Percentiles rank a stretch among this genome's conserved stretches.
These are phyloP conservation scores for Meandrusa payeni DNA, from an alignment of 2,888 invertebrate genomes.

Conservation along the genomic window DNA sequence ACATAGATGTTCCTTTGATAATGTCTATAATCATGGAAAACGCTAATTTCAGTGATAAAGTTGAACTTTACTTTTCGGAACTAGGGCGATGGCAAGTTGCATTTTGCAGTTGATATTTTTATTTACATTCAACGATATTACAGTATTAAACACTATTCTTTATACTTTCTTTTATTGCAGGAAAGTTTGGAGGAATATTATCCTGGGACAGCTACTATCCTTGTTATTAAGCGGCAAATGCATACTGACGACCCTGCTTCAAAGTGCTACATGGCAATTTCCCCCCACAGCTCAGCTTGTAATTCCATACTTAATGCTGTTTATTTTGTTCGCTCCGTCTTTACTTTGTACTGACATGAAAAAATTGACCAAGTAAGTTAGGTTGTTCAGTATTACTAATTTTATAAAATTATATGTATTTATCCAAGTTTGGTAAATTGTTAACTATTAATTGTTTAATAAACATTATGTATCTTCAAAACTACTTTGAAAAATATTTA, in stretches of 20 bases:
- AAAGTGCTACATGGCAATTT: constrained; percentile 84
- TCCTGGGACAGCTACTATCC: constrained; percentile 88
- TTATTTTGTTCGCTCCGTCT: constrained; percentile 88
- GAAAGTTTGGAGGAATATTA: constrained; percentile 87
- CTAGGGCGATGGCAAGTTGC: constrained; percentile 84
- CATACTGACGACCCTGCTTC: constrained; percentile 85
- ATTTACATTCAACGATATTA: too few species aligned
- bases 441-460: too few species aligned
- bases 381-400: not conserved
- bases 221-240: constrained; percentile 89
- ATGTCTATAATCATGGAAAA: constrained; percentile 52
- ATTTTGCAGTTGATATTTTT: too few species aligned
- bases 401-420: too few species aligned
- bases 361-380: constrained; percentile 82
- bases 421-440: too few species aligned
- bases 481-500: too few species aligned
- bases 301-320: constrained; percentile 88
- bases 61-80: constrained; percentile 84
- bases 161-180: constrained; percentile 73
- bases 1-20: constrained; percentile 28
- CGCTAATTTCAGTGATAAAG: constrained; percentile 83
- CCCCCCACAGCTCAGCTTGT: constrained; percentile 91
- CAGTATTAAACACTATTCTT: too few species aligned
- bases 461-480: too few species aligned
- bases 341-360: constrained; percentile 86